Evolutionary conservation across 2,113 vertebrate species (phyloP), one percentile per base, ranked within the genome.

Genomic region (Poeciliopsis occidentalis): DNA sequence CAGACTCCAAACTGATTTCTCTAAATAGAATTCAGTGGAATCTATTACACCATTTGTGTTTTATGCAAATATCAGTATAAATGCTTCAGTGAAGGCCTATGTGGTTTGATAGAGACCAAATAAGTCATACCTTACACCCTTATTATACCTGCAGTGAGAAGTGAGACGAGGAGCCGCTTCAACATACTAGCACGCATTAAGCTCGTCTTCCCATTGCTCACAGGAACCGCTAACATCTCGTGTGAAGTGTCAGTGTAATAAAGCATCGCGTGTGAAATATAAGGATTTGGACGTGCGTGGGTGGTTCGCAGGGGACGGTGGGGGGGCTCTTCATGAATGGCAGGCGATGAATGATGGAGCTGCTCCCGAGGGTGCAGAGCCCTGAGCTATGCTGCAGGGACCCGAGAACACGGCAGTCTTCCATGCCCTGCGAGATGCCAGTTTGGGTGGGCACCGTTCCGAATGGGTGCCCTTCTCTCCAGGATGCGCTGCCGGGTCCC

Each of bases 391-490:
- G 84, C 89, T 79, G 85, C 66, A 61, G 91, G 90, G 85, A 88
- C 87, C 88, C 85, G 88, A 86, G 90, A 90, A 85, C 86, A 78
- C 65, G 89, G 89, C 92, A 91, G 83, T 85, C 86, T 90, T 85
- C 85, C 86, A 78, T 90, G 88, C 84, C 89, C 89, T 83, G 85
- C 12, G 87, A 92, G 90, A 90, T 92, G 91, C 91, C 91, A 90
- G 87, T 89, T 87, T 91, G 84, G 88, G 89, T 91, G 91, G 92
- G 90, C 88, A 91, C 80, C 80, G 90, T 91, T 93, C 92, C 89
- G 82, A 91, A 78, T 80, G 91, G 90, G 79, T 89, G 90, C 89
- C 79, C 87, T 84, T 80, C 84, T 86, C 88, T 90, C 87, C 85
- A 88, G 88, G 84, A 90, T 87, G 82, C 85, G 86, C 71, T 5